Evolutionary conservation across 2,113 vertebrate species (phyloP).

Genomic region (Egretta garzetta): DNA sequence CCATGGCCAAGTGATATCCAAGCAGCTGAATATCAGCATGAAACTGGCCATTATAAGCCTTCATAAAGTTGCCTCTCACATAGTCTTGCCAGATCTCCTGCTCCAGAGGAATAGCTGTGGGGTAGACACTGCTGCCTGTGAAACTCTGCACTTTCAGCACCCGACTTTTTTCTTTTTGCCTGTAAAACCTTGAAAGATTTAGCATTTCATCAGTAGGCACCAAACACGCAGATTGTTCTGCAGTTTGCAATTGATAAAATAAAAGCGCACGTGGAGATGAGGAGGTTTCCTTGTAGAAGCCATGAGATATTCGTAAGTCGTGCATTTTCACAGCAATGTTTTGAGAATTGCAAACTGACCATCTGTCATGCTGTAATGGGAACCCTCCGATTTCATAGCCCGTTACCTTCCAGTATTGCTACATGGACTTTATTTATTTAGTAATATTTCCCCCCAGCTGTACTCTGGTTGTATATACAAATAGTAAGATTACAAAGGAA

Average conservation of each 20-base stretch:
- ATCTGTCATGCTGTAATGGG: conserved; percentile 13
- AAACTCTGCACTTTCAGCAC: not conserved
- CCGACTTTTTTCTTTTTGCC: not conserved
- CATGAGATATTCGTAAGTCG: not conserved
- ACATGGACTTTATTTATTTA: not conserved
- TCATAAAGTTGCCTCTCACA: not conserved
- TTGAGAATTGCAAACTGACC: not conserved
- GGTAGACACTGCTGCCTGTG: not conserved
- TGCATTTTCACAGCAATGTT: not conserved
- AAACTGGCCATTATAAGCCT: not conserved
- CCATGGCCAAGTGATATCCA: not conserved
- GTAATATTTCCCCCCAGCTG: not conserved
- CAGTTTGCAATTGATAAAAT: conserved; percentile 8
- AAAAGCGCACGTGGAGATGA: not conserved
- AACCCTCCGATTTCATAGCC: not conserved
- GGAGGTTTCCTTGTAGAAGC: conserved; percentile 24
- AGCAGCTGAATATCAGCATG: not conserved
- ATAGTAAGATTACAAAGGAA: not conserved
- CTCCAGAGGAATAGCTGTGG: not conserved
- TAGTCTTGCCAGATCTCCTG: not conserved
- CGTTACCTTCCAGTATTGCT: conserved; percentile 1
- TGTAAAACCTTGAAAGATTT: not conserved
- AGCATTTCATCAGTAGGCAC: not conserved
- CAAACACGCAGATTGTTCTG: not conserved
- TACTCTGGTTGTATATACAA: not conserved